Base-by-base conservation (phyloP, 2,888 invertebrate species). In the Acanthacorydalis orientalis region DNA sequence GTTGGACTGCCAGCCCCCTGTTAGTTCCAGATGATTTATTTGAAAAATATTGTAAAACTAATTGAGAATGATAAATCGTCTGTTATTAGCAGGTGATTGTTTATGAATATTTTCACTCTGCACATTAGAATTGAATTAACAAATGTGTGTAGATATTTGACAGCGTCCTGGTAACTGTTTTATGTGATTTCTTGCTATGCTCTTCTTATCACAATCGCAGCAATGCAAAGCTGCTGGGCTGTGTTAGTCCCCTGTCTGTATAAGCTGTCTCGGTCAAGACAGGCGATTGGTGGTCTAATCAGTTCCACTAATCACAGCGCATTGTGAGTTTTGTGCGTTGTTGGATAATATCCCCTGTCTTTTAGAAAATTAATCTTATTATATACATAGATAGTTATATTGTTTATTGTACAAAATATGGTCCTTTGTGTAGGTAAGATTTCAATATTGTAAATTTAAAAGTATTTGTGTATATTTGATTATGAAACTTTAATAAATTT, bases 201-300 rank as follows among this genome's bases (percentile, higher is more conserved):
- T 37, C 12, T 37, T 11, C 12, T 11, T 37, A 46, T 14, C 41
- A 43, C 47, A 47, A 47, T 47, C 47, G 42, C 47, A 47, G 35
- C 47, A 40, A 40, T 44, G 23, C 12, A 2, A 12, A 16, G 47
- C 35, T 47, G 47, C 42, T 47, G 47, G 47, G 47, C 47, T 47
- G 33, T 47, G 14, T 9, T 11, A 41, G 47, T 47, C 42, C 42
- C 47, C 47, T 47, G 47, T 47, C 43, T 35, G n/a, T 37, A 40
- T 39, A 38, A 31, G 8, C n/a, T 42, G 42, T 16, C n/a, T 42
- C 9, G 47, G 47, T 42, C 47, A 43, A 50, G 53, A 58, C 65
- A 65, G 64, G 65, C 64, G 65, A 64, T 65, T 62, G 62, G 55
- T 48, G 43, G 50, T 49, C 39, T 48, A 35, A 46, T 51, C 41